Conservation (phyloP, 2,888 invertebrate genomes). For the Aleiodes leptofemur region DNA sequence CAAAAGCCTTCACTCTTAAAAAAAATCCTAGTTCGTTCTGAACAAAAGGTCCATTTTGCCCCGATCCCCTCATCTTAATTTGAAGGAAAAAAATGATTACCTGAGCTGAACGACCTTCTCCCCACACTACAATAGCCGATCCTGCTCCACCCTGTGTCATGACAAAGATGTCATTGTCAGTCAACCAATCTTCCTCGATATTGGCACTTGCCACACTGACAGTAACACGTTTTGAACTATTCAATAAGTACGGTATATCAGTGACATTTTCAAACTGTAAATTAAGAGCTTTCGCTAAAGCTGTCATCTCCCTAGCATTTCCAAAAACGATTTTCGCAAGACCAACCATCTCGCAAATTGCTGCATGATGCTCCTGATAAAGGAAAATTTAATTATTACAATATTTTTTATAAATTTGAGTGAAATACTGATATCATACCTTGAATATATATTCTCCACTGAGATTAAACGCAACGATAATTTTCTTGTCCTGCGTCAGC, state of each 20-base stretch:
- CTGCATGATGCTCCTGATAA: constrained; percentile 65
- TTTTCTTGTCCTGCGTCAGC: constrained; percentile 65
- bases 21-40: too few relatives aligned
- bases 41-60: too few relatives aligned
- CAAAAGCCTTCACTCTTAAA: too few relatives aligned
- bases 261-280: constrained; percentile 64
- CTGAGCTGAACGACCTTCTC: constrained; percentile 65
- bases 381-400: constrained; percentile 26
- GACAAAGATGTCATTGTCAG: constrained; percentile 66
- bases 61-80: too few relatives aligned
- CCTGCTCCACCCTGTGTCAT: constrained; percentile 69
- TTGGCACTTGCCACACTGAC: constrained; percentile 63
- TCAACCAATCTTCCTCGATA: constrained; percentile 64
- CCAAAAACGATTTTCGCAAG: constrained; percentile 70
- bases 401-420: background rate
- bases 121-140: constrained; percentile 70
- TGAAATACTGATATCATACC: constrained; percentile 53
- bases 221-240: constrained; percentile 67
- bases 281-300: constrained; percentile 65
- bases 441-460: constrained; percentile 71
- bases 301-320: constrained; percentile 68
- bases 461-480: constrained; percentile 71
- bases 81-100: constrained; percentile 51
- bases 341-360: constrained; percentile 70
- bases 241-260: constrained; percentile 69